Conservation (phyloP, 2,797 vertebrate genomes). For the Macroramphosus scolopax region DNA sequence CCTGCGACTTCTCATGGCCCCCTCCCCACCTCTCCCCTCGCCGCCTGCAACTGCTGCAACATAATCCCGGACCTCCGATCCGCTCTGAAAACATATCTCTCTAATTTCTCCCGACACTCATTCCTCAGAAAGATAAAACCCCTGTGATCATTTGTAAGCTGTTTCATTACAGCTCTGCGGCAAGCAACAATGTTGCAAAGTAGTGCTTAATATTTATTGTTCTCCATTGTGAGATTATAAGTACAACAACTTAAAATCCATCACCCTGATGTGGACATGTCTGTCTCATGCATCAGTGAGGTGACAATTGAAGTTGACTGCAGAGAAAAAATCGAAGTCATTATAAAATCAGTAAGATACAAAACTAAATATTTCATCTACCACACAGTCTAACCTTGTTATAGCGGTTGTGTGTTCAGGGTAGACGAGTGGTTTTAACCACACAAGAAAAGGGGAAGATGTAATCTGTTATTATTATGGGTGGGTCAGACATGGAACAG, state of each 20-base stretch:
- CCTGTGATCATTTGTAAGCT: constrained; percentile 16
- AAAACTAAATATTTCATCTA: constrained; percentile 26
- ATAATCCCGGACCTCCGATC: constrained; percentile 22
- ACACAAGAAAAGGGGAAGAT: constrained; percentile 16
- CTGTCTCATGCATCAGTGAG: constrained; percentile 6
- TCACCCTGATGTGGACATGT: constrained; percentile 16
- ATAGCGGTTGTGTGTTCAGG: constrained; percentile 1
- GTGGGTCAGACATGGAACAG: not conserved
- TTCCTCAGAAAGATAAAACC: constrained; percentile 11
- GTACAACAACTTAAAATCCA: constrained; percentile 12
- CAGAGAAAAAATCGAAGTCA: constrained; percentile 5
- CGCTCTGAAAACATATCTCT: constrained; percentile 25
- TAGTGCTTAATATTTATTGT: constrained; percentile 31
- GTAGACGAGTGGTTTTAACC: constrained; percentile 10
- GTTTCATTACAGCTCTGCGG: constrained; percentile 14
- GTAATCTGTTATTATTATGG: constrained; percentile 22
- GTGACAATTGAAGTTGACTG: constrained; percentile 16
- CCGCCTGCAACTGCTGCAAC: constrained; percentile 46
- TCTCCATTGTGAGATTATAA: constrained; percentile 25
- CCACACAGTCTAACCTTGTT: not conserved
- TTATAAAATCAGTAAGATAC: constrained; percentile 15
- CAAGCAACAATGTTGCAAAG: not conserved
- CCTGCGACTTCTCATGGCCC: constrained; percentile 32
- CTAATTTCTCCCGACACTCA: constrained; percentile 9
- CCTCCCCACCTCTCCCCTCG: constrained; percentile 17